These are phyloP conservation scores for Zosterops pallidus DNA, from an alignment of 2,113 vertebrate species.

Conservation along the genomic window DNA sequence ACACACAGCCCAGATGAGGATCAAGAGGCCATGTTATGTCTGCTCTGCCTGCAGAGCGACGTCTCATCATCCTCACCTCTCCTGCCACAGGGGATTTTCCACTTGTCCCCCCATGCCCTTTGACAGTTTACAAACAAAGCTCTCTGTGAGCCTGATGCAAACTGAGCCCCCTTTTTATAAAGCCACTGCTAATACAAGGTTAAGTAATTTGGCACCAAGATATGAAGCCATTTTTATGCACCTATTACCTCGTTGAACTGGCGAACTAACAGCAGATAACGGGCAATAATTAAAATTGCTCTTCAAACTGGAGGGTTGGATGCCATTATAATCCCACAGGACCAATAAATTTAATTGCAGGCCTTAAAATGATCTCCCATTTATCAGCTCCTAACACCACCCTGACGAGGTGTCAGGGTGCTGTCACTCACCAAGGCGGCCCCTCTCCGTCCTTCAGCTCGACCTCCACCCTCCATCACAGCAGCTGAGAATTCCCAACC, in stretches of 20 bases:
- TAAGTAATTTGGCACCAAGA: neutral
- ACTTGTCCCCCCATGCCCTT: accelerated
- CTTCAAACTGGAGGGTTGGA: constrained; percentile 9
- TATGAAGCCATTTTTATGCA: neutral
- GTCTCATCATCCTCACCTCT: neutral
- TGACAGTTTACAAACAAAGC: constrained; percentile 12
- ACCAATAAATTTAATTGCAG: neutral
- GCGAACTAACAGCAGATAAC: neutral
- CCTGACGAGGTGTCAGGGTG: neutral
- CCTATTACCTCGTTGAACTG: accelerated
- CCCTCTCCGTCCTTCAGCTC: neutral
- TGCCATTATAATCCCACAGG: neutral
- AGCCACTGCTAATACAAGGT: neutral
- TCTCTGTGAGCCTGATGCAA: neutral
- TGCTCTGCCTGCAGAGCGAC: accelerated
- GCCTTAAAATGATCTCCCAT: neutral
- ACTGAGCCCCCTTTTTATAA: neutral
- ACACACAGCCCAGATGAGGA: neutral
- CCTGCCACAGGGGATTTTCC: neutral
- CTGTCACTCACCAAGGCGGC: neutral
- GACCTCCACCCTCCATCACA: neutral
- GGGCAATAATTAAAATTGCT: constrained; percentile 26
- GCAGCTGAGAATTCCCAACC: neutral
- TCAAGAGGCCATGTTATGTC: neutral
- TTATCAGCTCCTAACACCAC: neutral